Evolutionary conservation across 1,140 invertebrate species (phyloP).

Genomic region (Thaumatotibia leucotreta): DNA sequence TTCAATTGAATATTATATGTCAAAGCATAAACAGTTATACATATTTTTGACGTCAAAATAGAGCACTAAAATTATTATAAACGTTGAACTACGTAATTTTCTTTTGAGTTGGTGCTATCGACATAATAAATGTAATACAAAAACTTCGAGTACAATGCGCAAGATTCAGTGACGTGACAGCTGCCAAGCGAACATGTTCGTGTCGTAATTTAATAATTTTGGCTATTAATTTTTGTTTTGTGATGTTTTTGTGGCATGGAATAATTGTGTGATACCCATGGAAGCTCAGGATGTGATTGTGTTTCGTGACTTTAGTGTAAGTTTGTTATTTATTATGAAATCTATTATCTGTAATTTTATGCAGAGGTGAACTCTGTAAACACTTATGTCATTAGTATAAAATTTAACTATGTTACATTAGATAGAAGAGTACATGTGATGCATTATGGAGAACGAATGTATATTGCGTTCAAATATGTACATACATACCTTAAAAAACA

Average conservation of each 20-base stretch:
- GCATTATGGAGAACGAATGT: no score
- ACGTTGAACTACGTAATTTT: neutral
- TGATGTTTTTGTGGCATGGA: neutral
- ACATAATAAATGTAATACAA: neutral
- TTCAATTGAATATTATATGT: no score
- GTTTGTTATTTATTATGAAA: conserved; percentile 25
- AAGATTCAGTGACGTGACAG: conserved; percentile 3
- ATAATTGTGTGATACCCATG: conserved; percentile 9
- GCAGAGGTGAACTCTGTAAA: neutral
- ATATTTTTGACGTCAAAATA: no score
- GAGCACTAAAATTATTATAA: neutral
- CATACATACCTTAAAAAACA: no score
- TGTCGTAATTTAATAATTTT: neutral
- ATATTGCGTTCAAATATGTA: no score
- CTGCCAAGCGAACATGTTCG: neutral
- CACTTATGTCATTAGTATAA: neutral
- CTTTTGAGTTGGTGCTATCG: neutral
- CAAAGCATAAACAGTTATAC: no score
- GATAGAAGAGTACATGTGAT: no score
- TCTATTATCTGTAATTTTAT: neutral
- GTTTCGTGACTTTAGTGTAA: neutral
- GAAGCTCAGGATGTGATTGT: conserved; percentile 33
- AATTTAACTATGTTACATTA: no score
- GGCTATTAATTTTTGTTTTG: neutral
- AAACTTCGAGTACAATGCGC: conserved; percentile 4